A percentile compares a stretch with the other conserved stretches of the same genome.
These are phyloP conservation scores for Noctua janthina DNA, from an alignment of 2,888 invertebrate species.

Conservation along the genomic window DNA sequence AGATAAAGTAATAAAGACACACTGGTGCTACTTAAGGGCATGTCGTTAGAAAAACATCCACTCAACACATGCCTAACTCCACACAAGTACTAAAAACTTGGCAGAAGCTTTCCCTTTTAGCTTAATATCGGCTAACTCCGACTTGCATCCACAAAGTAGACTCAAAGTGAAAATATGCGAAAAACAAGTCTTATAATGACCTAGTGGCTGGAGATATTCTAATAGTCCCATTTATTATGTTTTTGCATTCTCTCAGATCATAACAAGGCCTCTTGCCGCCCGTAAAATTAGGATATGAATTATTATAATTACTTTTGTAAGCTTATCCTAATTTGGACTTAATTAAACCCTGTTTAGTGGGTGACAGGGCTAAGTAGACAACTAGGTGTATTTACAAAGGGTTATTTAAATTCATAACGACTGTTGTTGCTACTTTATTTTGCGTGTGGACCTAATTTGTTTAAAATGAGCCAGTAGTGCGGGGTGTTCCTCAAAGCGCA, in stretches of 20 bases:
- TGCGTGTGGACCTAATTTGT: conserved; percentile 38
- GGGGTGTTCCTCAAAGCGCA: no score
- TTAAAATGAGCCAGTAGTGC: conserved; percentile 16
- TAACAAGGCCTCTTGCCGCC: conserved; percentile 61
- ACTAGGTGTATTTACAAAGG: conserved; percentile 42
- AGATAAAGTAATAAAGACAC: conserved; percentile 28
- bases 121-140: conserved; percentile 56
- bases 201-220: conserved; percentile 65
- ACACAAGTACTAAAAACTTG: conserved; percentile 57
- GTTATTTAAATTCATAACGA: conserved; percentile 43
- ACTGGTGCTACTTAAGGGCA: conserved; percentile 29
- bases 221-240: conserved; percentile 67
- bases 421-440: conserved; percentile 43
- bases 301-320: conserved; percentile 72
- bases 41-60: conserved; percentile 25
- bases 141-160: conserved; percentile 63
- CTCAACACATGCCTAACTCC: conserved; percentile 38
- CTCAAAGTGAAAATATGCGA: conserved; percentile 69
- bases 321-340: conserved; percentile 61
- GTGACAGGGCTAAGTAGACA: conserved; percentile 34
- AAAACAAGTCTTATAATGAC: conserved; percentile 70
- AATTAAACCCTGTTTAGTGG: conserved; percentile 65
- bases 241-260: conserved; percentile 61
- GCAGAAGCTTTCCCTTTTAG: conserved; percentile 67
- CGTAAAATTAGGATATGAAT: conserved; percentile 71